Evolutionary conservation across 2,113 vertebrate species (phyloP), one percentile per base, ranked within the genome.

Genomic region (Tetrax tetrax): DNA sequence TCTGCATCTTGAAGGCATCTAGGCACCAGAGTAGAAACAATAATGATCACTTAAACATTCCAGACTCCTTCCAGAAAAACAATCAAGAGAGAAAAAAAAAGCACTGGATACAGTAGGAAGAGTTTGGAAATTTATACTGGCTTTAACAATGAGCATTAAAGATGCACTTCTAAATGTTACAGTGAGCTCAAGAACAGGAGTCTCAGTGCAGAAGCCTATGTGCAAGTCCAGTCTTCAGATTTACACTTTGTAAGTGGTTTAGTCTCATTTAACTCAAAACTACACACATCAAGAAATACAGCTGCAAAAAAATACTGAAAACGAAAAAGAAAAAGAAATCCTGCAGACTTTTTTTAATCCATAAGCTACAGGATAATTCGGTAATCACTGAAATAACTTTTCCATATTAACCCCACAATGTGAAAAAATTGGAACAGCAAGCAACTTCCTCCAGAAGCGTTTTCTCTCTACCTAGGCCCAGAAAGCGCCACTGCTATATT

Each of bases 1-100:
- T 99, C 98, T 45, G 98, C 98, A 97, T 99, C 99, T 85, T 99
- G 98, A 93, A 97, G 98, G 97, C 99, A 99, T 84, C 99, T 99
- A 97, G 51, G 87, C 77, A 95, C 38, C 47, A 92, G 66, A 53
- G 41, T 23, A 96, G 94, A 95, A 90, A 95, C 7, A 95, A 76
- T 21, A 71, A 71, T 9, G 35, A 70, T 53, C 8, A 75, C 7
- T 78, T 81, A 84, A 82, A 70, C 7, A 89, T 64, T 51, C 37
- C 43, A 54, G 22, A 83, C 37, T n/a, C 76, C 45, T 83, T 92
- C 59, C 59, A 64, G 65, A 87, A 93, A 94, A 19, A 70, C 8
- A 37, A 10, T 23, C 47, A 38, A 25, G 0, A 8, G 31, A 63
- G 17, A 69, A 91, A 86, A 91, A 86, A 50, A 48, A 74, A 45